Conservation (phyloP, 2,113 vertebrate species). For the Physeter macrocephalus region DNA sequence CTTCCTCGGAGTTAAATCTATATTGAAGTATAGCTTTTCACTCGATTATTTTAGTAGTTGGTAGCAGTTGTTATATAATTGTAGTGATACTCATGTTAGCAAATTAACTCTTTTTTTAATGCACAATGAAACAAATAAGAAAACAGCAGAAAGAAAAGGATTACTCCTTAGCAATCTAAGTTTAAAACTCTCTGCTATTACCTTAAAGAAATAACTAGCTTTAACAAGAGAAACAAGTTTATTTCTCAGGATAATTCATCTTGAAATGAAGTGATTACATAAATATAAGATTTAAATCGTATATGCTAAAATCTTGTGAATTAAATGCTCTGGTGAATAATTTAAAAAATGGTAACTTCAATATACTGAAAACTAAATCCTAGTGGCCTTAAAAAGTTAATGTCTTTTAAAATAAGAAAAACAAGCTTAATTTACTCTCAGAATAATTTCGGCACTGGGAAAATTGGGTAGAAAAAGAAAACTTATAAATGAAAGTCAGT, state of each 20-base stretch:
- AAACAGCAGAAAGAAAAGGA: background rate
- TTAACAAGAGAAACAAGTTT: slow-evolving; percentile 24
- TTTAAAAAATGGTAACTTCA: background rate
- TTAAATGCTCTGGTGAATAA: background rate
- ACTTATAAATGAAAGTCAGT: slow-evolving; percentile 66
- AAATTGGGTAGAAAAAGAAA: slow-evolving; percentile 62
- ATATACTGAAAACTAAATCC: background rate
- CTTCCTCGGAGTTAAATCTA: background rate
- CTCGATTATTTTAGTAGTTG: background rate
- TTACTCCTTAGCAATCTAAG: background rate
- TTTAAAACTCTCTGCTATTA: background rate
- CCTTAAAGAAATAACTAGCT: background rate
- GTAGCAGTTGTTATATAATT: background rate
- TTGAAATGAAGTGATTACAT: slow-evolving; percentile 36
- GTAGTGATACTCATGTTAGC: background rate
- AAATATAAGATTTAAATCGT: slow-evolving; percentile 48
- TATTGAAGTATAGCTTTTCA: background rate
- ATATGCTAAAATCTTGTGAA: slow-evolving; percentile 49
- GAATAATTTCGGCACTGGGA: slow-evolving; percentile 25
- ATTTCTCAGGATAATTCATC: slow-evolving; percentile 6
- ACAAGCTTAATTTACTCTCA: background rate
- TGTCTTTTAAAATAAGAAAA: background rate
- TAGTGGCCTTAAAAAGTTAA: background rate
- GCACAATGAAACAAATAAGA: background rate
- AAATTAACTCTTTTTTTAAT: background rate